Base-by-base conservation (phyloP, 1,140 invertebrate species). In the Heliothis subflexa region DNA sequence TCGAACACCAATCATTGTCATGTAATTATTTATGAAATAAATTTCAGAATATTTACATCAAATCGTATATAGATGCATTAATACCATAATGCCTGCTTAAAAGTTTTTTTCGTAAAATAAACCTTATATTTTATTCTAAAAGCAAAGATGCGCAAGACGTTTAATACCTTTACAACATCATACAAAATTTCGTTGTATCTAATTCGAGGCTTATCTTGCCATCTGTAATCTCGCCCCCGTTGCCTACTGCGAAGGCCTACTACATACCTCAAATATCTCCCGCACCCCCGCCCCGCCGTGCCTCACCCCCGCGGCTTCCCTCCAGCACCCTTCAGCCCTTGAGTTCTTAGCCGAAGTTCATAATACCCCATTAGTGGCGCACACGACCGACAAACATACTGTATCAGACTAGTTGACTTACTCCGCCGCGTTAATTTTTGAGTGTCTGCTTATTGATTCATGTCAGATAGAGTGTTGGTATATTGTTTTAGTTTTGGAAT, bases 171-270 rank as follows among this genome's bases (percentile, higher is more conserved):
- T 90, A 88, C 84, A 90, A 90, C 80, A 90, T 94, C 93, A 93
- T 94, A 92, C 91, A 88, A 92, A 91, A 94, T 94, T n/a, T 93
- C 88, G 90, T 90, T 91, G 91, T 93, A 92, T 92, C 89, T 92
- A 94, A 92, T 92, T 92, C 89, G 82, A 84, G 85, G 93, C 90
- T 94, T 94, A 93, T 93, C 93, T 86, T 93, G 91, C 86, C 91
- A 93, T 92, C 90, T 92, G 88, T 93, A 94, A 93, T 93, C 91
- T 92, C 88, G 84, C 88, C 84, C 81, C 77, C 81, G 87, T 86
- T 84, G 74, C 86, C 81, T 80, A 83, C 82, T 85, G 80, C 81
- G 81, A 78, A 80, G 79, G 85, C 33, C 33, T 40, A 40, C 33
- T 40, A 87, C 89, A 86, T 90, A 86, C 86, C 86, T 90, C 87